Percentiles rank a stretch among this genome's conserved stretches.
Evolutionary conservation across 2,888 invertebrate genomes (phyloP).

Genomic region (Choreutis nemorana): DNA sequence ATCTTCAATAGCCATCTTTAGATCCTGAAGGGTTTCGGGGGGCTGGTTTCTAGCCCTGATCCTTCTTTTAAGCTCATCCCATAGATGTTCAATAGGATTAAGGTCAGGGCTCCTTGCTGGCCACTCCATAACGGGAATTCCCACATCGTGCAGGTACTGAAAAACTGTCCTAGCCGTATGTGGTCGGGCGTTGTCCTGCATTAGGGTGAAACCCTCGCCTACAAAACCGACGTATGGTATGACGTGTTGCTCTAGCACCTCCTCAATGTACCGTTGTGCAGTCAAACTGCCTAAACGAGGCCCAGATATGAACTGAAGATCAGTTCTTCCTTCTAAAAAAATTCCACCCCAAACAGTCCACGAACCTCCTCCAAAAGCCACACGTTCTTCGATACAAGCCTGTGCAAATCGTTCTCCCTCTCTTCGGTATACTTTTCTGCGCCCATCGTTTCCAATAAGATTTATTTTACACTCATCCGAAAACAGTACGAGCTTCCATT

Average conservation of each 20-base stretch:
- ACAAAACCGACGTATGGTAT: slow-evolving; percentile 6
- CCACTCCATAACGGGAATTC: no score
- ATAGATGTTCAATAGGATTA: no score
- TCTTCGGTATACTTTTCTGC: slow-evolving; percentile 2
- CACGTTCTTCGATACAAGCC: no score
- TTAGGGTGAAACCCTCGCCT: slow-evolving; percentile 4
- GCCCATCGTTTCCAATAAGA: slow-evolving; percentile 1
- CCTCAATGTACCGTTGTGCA: slow-evolving; percentile 7
- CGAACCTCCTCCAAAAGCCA: slow-evolving; percentile 5
- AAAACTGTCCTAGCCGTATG: no score
- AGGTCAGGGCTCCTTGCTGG: no score
- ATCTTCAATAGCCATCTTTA: no score
- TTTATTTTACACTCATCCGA: slow-evolving; percentile 1
- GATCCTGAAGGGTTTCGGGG: no score
- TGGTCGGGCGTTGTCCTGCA: slow-evolving; percentile 6
- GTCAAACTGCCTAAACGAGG: slow-evolving; percentile 5
- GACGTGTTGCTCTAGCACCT: slow-evolving; percentile 7
- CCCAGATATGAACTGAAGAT: slow-evolving; percentile 4
- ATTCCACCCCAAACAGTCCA: slow-evolving; percentile 5
- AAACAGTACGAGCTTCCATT: no score
- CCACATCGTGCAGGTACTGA: no score
- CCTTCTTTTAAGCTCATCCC: no score
- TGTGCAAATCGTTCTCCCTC: not conserved
- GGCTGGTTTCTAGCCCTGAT: no score
- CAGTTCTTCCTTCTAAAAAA: slow-evolving; percentile 3